Percentiles rank a stretch among this genome's conserved stretches.
Evolutionary conservation across 64 coral and sea anemone species (phyloP).

Genomic region (Montipora cactus): DNA sequence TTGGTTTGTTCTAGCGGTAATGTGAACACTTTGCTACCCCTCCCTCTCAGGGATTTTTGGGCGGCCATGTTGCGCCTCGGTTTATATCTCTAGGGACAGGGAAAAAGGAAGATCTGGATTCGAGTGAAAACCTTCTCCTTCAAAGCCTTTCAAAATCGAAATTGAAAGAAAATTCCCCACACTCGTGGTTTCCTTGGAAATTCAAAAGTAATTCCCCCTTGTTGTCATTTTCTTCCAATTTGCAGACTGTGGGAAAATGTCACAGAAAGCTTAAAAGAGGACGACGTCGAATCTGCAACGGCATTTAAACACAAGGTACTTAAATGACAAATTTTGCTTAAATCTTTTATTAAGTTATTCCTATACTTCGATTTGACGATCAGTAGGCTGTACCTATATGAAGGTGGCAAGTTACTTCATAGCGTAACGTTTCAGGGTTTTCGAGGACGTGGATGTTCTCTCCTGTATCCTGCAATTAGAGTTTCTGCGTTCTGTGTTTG

Average conservation of each 20-base stretch:
- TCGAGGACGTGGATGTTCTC: not conserved
- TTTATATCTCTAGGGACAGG: too few relatives aligned
- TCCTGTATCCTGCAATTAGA: too few relatives aligned
- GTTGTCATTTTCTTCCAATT: not conserved
- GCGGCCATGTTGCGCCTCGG: too few relatives aligned
- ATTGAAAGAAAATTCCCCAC: not conserved
- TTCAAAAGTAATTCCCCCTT: too few relatives aligned
- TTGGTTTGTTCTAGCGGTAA: too few relatives aligned
- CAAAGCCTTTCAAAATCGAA: too few relatives aligned
- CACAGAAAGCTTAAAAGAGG: slow-evolving; percentile 79
- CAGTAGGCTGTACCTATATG: not conserved
- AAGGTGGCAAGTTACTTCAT: not conserved
- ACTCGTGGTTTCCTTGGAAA: not conserved
- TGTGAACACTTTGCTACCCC: too few relatives aligned
- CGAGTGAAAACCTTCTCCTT: too few relatives aligned
- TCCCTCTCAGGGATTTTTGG: too few relatives aligned
- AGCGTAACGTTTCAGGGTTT: not conserved
- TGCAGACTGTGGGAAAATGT: slow-evolving; percentile 94
- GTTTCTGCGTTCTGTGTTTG: too few relatives aligned
- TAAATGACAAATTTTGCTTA: not conserved
- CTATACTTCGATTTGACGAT: not conserved
- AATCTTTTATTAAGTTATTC: too few relatives aligned
- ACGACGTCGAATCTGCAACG: slow-evolving; percentile 90
- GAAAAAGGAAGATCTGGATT: too few relatives aligned
- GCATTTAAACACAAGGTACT: slow-evolving; percentile 93